A percentile compares a stretch with the other conserved stretches of the same genome.
Conservation (phyloP, 1,140 invertebrate species). For the Amphibalanus amphitrite region DNA sequence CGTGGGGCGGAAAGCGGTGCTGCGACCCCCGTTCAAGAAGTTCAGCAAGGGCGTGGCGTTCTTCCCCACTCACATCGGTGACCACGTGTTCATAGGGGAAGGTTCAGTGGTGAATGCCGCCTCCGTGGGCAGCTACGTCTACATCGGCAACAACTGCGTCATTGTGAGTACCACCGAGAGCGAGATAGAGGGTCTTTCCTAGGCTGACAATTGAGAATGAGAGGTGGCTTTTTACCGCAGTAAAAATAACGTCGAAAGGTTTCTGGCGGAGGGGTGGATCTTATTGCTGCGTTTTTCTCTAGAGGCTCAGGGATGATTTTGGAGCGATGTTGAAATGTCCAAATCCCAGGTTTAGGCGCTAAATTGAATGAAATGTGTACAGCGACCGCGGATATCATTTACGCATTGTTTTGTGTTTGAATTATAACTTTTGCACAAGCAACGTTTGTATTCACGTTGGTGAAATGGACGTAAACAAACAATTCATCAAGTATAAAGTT, state of each 20-base stretch:
- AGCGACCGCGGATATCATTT: too few relatives aligned
- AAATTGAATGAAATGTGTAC: too few relatives aligned
- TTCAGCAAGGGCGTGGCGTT: conserved; percentile 97
- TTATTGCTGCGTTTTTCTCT: not conserved
- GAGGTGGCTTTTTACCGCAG: too few relatives aligned
- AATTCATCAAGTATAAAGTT: too few relatives aligned
- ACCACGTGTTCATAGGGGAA: conserved; percentile 95
- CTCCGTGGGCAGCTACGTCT: conserved; percentile 86
- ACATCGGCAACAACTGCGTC: conserved; percentile 97
- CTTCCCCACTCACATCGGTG: conserved; percentile 88
- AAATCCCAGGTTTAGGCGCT: too few relatives aligned
- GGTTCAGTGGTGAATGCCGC: conserved; percentile 88
- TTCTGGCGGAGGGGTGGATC: not conserved
- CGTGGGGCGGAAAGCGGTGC: conserved; percentile 79
- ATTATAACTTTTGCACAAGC: too few relatives aligned
- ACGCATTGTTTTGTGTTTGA: too few relatives aligned
- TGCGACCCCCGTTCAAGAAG: conserved; percentile 94
- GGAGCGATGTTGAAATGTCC: too few relatives aligned
- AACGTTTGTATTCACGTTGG: too few relatives aligned
- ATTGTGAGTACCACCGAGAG: conserved; percentile 68
- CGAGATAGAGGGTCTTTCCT: not conserved
- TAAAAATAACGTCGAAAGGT: conserved; percentile 6
- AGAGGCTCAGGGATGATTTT: too few relatives aligned
- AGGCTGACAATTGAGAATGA: not conserved
- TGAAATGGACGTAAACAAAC: too few relatives aligned